Percentiles rank a stretch among this genome's conserved stretches.
Evolutionary conservation across 92 coral and sea anemone species (phyloP).

Genomic region (Epizoanthus ramosus): DNA sequence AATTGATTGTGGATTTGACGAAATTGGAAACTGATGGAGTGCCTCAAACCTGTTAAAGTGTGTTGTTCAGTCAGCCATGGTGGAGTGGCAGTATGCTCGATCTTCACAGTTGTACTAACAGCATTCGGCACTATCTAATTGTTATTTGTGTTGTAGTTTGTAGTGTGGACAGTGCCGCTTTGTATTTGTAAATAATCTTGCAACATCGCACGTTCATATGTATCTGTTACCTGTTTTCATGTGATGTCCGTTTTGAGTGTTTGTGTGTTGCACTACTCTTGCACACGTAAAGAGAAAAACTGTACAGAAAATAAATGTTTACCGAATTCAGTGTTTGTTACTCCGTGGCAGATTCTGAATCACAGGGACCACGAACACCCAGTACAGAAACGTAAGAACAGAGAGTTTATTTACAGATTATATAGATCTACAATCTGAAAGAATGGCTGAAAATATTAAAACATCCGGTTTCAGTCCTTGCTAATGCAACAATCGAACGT

Average conservation of each 20-base stretch:
- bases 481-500: no score
- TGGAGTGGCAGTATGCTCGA: background rate
- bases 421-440: no score
- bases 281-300: constrained; percentile 7
- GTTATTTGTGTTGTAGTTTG: background rate
- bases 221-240: background rate
- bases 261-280: background rate
- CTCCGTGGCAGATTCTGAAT: background rate
- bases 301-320: constrained; percentile 36
- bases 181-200: constrained; percentile 21
- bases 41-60: background rate
- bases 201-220: constrained; percentile 8
- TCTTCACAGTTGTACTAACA: background rate
- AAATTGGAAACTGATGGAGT: no score
- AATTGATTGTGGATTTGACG: background rate
- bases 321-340: background rate
- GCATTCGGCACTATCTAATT: background rate
- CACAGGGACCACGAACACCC: background rate
- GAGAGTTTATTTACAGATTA: no score
- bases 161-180: constrained; percentile 6
- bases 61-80: background rate
- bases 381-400: background rate
- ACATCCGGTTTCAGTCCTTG: no score
- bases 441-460: no score
- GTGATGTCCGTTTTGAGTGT: background rate